phyloP scores from a whole-genome alignment of 1,140 invertebrate genomes.

The Heliconius congener region DNA sequence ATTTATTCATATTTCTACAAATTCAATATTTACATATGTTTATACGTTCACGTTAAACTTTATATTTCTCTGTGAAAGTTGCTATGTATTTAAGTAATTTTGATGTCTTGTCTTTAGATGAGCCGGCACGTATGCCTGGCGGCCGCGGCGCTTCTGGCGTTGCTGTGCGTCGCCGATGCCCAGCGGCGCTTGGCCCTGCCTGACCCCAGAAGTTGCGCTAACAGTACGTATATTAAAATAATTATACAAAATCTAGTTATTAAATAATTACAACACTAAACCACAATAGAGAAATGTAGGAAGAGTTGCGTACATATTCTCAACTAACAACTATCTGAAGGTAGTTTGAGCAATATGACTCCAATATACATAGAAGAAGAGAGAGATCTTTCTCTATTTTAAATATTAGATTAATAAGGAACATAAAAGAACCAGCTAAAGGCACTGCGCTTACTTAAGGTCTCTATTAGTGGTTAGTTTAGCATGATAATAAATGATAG shows the following conservation, averaged over 20 bases:
- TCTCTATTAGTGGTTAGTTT: not conserved
- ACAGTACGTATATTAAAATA: constrained; percentile 84
- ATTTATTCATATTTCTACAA: too few relatives aligned
- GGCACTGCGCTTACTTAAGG: not conserved
- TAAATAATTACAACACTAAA: not conserved
- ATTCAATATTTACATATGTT: too few relatives aligned
- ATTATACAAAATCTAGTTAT: constrained; percentile 16
- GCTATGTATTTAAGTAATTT: not conserved
- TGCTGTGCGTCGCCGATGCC: constrained; percentile 86
- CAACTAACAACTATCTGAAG: not conserved
- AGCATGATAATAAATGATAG: not conserved
- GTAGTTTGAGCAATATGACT: not conserved
- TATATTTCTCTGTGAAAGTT: not conserved
- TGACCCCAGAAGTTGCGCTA: constrained; percentile 93
- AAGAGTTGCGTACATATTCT: not conserved
- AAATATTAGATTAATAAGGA: not conserved
- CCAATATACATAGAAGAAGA: not conserved
- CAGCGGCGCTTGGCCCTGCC: constrained; percentile 92
- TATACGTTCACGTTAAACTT: not conserved
- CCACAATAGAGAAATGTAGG: not conserved
- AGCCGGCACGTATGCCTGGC: constrained; percentile 68
- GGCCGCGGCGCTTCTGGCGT: constrained; percentile 83
- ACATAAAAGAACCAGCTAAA: not conserved
- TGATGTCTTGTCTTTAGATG: constrained; percentile 56
- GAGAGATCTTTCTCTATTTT: not conserved